Conservation (phyloP, 2,888 invertebrate genomes). For the Tetropium fuscum region DNA sequence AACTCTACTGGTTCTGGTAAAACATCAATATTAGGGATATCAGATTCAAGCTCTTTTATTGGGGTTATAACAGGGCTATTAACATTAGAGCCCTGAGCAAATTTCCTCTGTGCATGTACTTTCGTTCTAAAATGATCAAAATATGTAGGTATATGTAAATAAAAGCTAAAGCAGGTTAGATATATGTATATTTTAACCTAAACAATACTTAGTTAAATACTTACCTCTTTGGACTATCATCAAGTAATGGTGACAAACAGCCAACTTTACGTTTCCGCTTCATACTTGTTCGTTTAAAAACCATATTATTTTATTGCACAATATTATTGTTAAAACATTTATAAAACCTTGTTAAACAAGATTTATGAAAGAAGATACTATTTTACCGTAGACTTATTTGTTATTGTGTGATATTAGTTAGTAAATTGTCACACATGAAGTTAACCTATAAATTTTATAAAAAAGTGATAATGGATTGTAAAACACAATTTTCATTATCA, state of each 20-base stretch:
- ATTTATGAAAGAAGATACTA: too few species aligned
- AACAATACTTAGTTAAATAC: too few species aligned
- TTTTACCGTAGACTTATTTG: too few species aligned
- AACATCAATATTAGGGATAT: constrained; percentile 58
- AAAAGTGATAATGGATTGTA: neutral
- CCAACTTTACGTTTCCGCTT: constrained; percentile 64
- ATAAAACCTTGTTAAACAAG: too few species aligned
- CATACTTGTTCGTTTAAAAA: constrained; percentile 40
- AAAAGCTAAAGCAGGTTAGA: neutral
- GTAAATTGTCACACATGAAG: constrained; percentile 1
- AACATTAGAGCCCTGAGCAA: constrained; percentile 82
- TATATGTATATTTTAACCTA: neutral
- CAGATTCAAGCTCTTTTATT: constrained; percentile 72
- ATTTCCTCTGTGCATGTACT: constrained; percentile 89
- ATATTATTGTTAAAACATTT: too few species aligned
- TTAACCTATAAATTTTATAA: constrained; percentile 1
- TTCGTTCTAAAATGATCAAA: constrained; percentile 71
- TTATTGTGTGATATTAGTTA: too few species aligned
- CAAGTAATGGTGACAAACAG: constrained; percentile 55
- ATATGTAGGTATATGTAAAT: neutral
- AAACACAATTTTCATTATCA: neutral
- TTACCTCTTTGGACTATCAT: constrained; percentile 67
- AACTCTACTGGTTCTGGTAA: constrained; percentile 71
- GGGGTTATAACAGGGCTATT: constrained; percentile 72
- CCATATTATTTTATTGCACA: constrained; percentile 4